Base-by-base conservation (phyloP, 30 jellyfish, hydroid and myxozoan species). In the Aurelia aurita complex sp. Pacific region DNA sequence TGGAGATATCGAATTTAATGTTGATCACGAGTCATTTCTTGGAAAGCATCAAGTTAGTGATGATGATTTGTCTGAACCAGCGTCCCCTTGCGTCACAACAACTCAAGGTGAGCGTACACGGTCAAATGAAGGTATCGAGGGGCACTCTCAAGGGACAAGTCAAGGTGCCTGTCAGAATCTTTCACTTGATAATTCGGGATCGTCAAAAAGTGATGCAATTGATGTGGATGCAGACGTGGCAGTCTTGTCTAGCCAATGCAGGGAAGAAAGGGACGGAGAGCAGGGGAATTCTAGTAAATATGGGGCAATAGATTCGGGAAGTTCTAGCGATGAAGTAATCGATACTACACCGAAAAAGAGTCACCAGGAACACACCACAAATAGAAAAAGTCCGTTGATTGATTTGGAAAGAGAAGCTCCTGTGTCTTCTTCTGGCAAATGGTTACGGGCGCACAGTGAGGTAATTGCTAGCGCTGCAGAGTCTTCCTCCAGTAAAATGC, bases 21-120 rank as follows among this genome's bases (percentile, higher is more conserved):
- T 46, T 46, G 57, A 46, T 46, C 57, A 46, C 0, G 57, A 46
- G 12, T 46, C 57, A 46, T 46, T 46, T 46, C 57, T 46, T 46
- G 57, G 8, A 46, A 46, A 46, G 57, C 57, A 46, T 9, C 57
- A 46, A 5, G 57, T 4, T 9, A 46, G 57, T 9, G 57, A 9
- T 14, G 57, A 46, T 46, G 19, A 17, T 36, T 10, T 38, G 4
- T n/a, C 65, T 23, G 80, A 38, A 19, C 92, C 92, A 11, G 80
- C 42, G 13, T 83, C 92, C 2, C 92, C 92, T n/a, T 83, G 92
- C 29, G 85, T 83, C 46, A 76, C 84, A 15, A 78, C 82, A 15
- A 64, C 82, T n/a, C 90, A 80, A 55, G 64, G 53, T 50, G 90
- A 65, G 34, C 81, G 82, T 10, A 68, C 52, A 34, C 69, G 14